phyloP scores from a whole-genome alignment of 1,140 invertebrate species.

The Manduca sexta region DNA sequence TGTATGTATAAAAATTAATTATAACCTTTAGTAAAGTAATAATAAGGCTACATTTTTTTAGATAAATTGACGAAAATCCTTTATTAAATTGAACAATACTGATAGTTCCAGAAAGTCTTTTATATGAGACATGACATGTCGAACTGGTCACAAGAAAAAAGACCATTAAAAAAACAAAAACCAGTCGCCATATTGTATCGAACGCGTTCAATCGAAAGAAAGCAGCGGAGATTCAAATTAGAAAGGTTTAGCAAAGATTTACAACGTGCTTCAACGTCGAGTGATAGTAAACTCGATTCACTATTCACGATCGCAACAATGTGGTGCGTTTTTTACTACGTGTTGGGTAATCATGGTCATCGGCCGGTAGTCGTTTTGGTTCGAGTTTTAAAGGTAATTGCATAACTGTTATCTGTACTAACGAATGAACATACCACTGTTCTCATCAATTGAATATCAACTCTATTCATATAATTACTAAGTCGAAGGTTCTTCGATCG shows the following conservation, averaged over 20 bases:
- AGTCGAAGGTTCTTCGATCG: too few species aligned
- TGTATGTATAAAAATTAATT: too few species aligned
- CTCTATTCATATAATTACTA: too few species aligned
- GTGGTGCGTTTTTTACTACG: background rate
- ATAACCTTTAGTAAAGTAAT: background rate
- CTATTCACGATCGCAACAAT: background rate
- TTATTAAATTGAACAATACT: background rate
- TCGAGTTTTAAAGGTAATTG: slow-evolving; percentile 11
- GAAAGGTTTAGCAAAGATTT: slow-evolving; percentile 17
- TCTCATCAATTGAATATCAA: too few species aligned
- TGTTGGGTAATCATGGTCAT: slow-evolving; percentile 10
- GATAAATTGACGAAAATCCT: background rate
- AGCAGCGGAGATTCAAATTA: slow-evolving; percentile 11
- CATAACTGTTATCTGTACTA: slow-evolving; percentile 14
- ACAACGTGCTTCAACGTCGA: slow-evolving; percentile 7
- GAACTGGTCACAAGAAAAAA: background rate
- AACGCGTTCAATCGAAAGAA: background rate
- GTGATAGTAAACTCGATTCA: slow-evolving; percentile 2
- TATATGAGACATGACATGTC: background rate
- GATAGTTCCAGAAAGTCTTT: too few species aligned
- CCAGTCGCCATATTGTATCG: background rate
- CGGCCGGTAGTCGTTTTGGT: slow-evolving; percentile 12
- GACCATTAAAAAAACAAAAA: background rate
- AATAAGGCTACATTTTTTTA: background rate
- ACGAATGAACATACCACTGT: background rate